Evolutionary conservation across 2,797 vertebrate species (phyloP).

Genomic region (Simalia tracyae): DNA sequence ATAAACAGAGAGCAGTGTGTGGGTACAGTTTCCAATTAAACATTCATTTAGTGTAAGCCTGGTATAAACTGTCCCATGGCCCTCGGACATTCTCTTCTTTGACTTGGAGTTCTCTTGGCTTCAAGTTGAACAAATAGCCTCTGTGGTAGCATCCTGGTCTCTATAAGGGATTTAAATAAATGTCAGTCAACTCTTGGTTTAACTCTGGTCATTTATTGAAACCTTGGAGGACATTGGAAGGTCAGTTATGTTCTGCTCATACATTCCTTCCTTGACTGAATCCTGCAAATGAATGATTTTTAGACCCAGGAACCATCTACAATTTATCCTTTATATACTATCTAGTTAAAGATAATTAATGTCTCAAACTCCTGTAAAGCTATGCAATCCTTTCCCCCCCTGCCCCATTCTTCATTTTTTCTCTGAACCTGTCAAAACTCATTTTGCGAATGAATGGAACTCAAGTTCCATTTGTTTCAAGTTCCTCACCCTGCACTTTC

Average conservation of each 20-base stretch:
- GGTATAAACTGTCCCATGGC: not conserved
- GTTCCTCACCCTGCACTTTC: conserved; percentile 47
- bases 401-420: conserved; percentile 43
- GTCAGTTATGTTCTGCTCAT: not conserved
- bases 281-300: not conserved
- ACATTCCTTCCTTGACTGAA: conserved; percentile 37
- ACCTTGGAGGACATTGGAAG: not conserved
- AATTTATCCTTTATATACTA: not conserved
- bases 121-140: not conserved
- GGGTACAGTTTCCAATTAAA: not conserved
- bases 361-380: not conserved
- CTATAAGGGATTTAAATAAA: not conserved
- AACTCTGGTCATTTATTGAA: not conserved
- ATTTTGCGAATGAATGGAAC: conserved; percentile 52
- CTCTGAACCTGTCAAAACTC: conserved; percentile 51
- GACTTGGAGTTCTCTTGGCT: not conserved
- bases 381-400: conserved; percentile 21
- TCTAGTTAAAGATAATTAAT: conserved; percentile 20
- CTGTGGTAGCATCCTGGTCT: not conserved
- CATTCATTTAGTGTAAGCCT: not conserved
- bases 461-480: conserved; percentile 58
- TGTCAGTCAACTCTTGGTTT: not conserved
- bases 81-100: not conserved
- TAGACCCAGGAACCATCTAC: not conserved
- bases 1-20: not conserved